A percentile compares a stretch with the other conserved stretches of the same genome.
Evolutionary conservation across 2,797 vertebrate genomes (phyloP).

Genomic region (Semotilus atromaculatus): DNA sequence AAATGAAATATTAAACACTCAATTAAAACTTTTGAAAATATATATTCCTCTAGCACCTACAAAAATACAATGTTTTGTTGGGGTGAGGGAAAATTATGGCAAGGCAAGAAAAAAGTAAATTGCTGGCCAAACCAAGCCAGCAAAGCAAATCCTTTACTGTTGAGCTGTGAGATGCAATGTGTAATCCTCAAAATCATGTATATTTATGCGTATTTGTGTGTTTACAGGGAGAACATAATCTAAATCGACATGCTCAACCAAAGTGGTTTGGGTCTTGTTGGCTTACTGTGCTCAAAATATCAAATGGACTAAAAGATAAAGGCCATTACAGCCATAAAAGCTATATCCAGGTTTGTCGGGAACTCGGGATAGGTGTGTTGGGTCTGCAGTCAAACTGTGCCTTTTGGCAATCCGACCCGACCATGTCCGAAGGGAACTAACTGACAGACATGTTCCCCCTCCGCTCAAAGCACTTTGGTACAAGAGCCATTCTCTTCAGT

Average conservation of each 20-base stretch:
- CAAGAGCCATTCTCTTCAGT: conserved; percentile 35
- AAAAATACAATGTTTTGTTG: not conserved
- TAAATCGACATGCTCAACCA: conserved; percentile 1
- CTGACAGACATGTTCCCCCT: conserved; percentile 30
- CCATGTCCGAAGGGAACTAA: conserved; percentile 15
- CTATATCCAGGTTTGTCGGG: not conserved
- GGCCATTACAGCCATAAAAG: not conserved
- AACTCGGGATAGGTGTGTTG: not conserved
- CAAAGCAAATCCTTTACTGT: conserved; percentile 1
- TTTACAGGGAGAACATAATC: conserved; percentile 6
- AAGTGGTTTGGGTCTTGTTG: not conserved
- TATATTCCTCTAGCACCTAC: no score
- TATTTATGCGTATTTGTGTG: not conserved
- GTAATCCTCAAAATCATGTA: not conserved
- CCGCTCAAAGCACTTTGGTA: conserved; percentile 23
- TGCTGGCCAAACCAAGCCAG: not conserved
- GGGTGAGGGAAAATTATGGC: not conserved
- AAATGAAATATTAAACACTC: no score
- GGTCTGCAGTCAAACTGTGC: conserved; percentile 12
- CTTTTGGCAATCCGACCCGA: conserved; percentile 22
- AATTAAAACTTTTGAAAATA: no score
- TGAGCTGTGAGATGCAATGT: not conserved
- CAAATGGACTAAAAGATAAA: conserved; percentile 11
- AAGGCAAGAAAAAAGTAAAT: not conserved
- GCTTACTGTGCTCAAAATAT: conserved; percentile 12